Evolutionary conservation across 2,113 vertebrate genomes (phyloP), one percentile per base, ranked within the genome.

Genomic region (Scomber scombrus): DNA sequence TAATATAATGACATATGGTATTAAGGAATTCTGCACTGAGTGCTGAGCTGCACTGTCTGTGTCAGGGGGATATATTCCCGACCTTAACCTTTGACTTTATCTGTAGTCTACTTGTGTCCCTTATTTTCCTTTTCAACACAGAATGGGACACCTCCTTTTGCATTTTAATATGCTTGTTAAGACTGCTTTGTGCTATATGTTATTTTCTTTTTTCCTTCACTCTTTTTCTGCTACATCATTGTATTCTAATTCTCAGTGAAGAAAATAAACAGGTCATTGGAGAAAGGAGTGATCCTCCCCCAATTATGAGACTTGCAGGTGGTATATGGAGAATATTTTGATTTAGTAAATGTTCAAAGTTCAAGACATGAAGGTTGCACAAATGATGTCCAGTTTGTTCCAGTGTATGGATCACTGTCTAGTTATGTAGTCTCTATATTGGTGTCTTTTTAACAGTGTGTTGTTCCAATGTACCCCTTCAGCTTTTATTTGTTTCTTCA

Each of bases 331-430:
- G 82, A 91, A 91, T 88, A 93, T 91, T 89, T 76, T 87, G 66
- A 58, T 84, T 91, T 89, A 85, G 88, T 91, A 88, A 89, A 91
- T 87, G 87, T 87, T 93, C 82, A n/a, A n/a, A n/a, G n/a, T n/a
- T n/a, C n/a, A n/a, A 75, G 64, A 77, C 43, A 69, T 23, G 9
- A 57, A 61, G 71, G 60, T 58, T 80, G 71, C 45, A 52, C 51
- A 66, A 61, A 82, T 79, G 23, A 63, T 54, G 18, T 46, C 47
- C 51, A 29, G 65, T 34, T 67, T 75, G 51, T 71, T 66, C 2
- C 1, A 13, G 23, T 50, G 11, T 49, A 62, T 16, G 58, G 23
- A 67, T 63, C 16, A 54, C 71, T 16, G 46, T 55, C 21, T 57
- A 43, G 45, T 57, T 71, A n/a, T 51, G 23, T 16, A 34, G 56